Conservation (phyloP, 2,888 invertebrate species). For the Platycnemis pennipes region DNA sequence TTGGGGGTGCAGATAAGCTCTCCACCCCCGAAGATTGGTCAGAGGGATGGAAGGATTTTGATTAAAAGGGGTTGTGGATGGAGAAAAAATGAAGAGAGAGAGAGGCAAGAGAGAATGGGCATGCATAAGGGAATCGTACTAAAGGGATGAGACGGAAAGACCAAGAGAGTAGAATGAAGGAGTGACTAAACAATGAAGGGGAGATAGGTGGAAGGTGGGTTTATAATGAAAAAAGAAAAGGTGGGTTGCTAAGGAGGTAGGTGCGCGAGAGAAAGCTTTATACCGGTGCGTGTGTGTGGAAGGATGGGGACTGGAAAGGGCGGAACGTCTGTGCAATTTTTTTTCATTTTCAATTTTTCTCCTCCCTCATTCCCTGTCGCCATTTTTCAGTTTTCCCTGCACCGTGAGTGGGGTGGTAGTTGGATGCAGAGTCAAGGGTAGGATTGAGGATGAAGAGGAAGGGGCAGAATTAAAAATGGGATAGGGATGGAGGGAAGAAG, state of each 20-base stretch:
- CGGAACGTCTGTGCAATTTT: not conserved
- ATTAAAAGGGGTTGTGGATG: not conserved
- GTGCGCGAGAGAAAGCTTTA: too few relatives aligned
- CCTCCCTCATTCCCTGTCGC: not conserved
- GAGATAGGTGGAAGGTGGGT: not conserved
- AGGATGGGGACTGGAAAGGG: not conserved
- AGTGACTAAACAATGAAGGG: not conserved
- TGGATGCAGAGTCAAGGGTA: not conserved
- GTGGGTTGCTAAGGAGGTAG: not conserved
- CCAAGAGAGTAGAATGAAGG: not conserved
- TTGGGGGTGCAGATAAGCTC: not conserved
- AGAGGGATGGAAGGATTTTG: not conserved
- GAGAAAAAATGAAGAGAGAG: not conserved
- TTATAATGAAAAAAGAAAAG: not conserved
- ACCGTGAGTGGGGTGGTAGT: not conserved
- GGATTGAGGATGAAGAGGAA: not conserved
- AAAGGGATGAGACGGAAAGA: not conserved
- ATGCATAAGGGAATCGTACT: not conserved
- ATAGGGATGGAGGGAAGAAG: not conserved
- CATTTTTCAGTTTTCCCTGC: not conserved
- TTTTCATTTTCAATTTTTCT: not conserved
- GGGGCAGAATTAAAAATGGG: not conserved
- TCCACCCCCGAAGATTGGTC: not conserved
- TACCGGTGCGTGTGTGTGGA: too few relatives aligned
- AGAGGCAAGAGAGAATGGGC: too few relatives aligned